Percentiles rank a stretch among this genome's conserved stretches.
Conservation (phyloP, 2,113 vertebrate species). For the Heloderma charlesbogerti region DNA sequence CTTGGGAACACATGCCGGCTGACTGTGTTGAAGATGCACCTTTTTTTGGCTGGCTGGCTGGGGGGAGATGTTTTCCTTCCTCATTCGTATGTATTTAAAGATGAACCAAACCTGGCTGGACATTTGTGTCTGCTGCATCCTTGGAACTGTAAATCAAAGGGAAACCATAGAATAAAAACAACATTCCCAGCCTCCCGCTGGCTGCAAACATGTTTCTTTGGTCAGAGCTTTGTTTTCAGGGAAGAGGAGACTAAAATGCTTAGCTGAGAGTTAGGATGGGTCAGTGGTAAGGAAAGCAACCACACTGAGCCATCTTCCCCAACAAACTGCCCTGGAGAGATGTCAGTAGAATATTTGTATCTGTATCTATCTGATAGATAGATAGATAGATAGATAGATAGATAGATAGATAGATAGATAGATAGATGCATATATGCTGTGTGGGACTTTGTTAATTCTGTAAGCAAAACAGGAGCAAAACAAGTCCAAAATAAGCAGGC, state of each 20-base stretch:
- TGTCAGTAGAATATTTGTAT: not conserved
- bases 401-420: too few species aligned
- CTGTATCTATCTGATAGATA: too few species aligned
- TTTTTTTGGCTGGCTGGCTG: not conserved
- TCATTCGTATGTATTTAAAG: not conserved
- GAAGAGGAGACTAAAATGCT: not conserved
- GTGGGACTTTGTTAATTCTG: not conserved
- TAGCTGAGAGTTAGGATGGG: not conserved
- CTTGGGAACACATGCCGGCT: not conserved
- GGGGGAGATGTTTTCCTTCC: constrained; percentile 9
- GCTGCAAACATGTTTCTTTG: not conserved
- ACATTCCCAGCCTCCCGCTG: constrained; percentile 28
- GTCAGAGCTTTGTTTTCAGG: constrained; percentile 14
- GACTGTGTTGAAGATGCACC: not conserved
- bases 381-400: too few species aligned
- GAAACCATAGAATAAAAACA: not conserved
- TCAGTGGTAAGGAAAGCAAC: constrained; percentile 14
- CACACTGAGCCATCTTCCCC: not conserved
- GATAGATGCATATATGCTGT: too few species aligned
- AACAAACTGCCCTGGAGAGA: not conserved
- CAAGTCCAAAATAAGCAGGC: not conserved
- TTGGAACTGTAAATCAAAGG: constrained; percentile 32
- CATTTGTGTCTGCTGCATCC: not conserved
- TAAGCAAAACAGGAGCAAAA: constrained; percentile 43
- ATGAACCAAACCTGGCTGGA: not conserved